Evolutionary conservation across 2,113 vertebrate species (phyloP).

Genomic region (Labeo catla): DNA sequence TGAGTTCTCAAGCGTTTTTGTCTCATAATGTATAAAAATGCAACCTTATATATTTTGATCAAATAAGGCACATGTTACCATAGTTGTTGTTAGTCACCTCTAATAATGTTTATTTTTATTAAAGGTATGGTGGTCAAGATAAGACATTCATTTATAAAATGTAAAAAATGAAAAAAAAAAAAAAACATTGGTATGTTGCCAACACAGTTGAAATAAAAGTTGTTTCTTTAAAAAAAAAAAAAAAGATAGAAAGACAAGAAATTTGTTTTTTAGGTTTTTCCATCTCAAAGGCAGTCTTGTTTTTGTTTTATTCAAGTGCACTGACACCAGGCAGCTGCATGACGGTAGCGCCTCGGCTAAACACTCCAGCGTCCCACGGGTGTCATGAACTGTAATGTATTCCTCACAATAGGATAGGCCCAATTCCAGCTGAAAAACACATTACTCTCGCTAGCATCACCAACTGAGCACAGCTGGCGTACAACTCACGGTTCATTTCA

Average conservation of each 20-base stretch:
- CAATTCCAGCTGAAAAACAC: constrained; percentile 30
- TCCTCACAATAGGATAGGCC: constrained; percentile 44
- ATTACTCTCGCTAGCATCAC: constrained; percentile 15
- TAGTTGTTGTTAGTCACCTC: constrained; percentile 87
- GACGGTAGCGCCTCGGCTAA: not conserved
- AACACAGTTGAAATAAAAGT: constrained; percentile 87
- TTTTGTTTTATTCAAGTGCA: constrained; percentile 5
- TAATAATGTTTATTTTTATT: constrained; percentile 97
- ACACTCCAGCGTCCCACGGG: constrained; percentile 7
- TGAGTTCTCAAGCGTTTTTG: constrained; percentile 77
- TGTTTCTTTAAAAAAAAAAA: constrained; percentile 91
- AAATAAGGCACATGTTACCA: constrained; percentile 82
- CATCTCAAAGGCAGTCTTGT: constrained; percentile 26
- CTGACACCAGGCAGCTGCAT: constrained; percentile 20
- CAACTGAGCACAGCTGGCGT: constrained; percentile 31
- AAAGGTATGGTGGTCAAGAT: constrained; percentile 86
- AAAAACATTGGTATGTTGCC: constrained; percentile 85
- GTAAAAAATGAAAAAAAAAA: constrained; percentile 54
- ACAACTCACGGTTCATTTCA: constrained; percentile 31
- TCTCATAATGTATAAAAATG: constrained; percentile 64
- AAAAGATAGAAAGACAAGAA: constrained; percentile 23
- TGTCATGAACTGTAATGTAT: constrained; percentile 38
- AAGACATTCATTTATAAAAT: constrained; percentile 88
- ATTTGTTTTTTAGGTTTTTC: constrained; percentile 61
- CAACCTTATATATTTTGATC: constrained; percentile 78